These are phyloP conservation scores for Urosaurus nigricauda DNA, from an alignment of 2,797 vertebrate species.

Conservation along the genomic window DNA sequence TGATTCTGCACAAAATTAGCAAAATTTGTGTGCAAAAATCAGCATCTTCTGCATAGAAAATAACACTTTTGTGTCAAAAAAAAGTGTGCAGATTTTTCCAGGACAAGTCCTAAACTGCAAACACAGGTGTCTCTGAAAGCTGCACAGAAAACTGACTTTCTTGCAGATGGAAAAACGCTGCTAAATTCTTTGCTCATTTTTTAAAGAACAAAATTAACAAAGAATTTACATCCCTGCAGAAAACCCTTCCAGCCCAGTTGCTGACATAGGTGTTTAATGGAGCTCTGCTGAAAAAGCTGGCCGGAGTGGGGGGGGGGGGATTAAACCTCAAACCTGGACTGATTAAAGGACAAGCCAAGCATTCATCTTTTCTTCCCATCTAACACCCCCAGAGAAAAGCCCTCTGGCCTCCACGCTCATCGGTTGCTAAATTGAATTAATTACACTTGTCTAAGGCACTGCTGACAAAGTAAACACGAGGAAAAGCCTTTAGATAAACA, in stretches of 20 bases:
- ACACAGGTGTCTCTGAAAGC: no score
- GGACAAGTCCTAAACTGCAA: no score
- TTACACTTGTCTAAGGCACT: not conserved
- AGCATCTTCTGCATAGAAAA: no score
- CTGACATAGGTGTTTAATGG: not conserved
- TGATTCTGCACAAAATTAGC: no score
- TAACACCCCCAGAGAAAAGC: not conserved
- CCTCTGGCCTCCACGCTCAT: not conserved
- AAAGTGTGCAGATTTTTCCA: no score
- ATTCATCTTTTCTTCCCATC: not conserved
- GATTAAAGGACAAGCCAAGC: not conserved
- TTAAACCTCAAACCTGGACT: not conserved
- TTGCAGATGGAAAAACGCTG: no score
- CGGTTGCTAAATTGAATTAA: not conserved
- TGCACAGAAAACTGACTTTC: no score
- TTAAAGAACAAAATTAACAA: no score
- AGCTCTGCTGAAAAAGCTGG: not conserved
- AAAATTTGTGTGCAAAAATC: no score
- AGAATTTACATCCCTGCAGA: not conserved
- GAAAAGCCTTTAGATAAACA: not conserved
- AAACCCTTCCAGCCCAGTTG: not conserved
- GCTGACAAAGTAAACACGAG: not conserved
- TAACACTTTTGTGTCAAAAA: no score
- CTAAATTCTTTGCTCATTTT: no score
- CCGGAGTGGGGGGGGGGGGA: not conserved